Base-by-base conservation (phyloP, 2,888 invertebrate genomes). In the Malthinus flaveolus region DNA sequence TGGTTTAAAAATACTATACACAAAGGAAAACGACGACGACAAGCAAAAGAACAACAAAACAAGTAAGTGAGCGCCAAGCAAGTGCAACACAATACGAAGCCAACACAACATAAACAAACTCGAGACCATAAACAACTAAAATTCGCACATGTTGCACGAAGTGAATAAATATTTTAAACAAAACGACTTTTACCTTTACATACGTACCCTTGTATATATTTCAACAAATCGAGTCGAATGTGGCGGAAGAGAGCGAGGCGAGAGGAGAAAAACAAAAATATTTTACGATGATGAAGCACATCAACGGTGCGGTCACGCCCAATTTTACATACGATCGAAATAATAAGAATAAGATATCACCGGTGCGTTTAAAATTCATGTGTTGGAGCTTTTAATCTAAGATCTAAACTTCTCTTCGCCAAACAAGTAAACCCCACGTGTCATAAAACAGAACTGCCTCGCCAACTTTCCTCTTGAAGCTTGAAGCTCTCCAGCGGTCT, bases 61-160 rank as follows among this genome's bases (percentile, higher is more conserved):
- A 48, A 58, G 36, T 47, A 52, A 56, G 47, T 51, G 53, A 55
- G 53, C 58, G 50, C 47, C 55, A 48, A 55, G 58, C 61, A 66
- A 67, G 71, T 69, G 70, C 66, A 67, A 62, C 65, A 74, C 75
- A 73, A 73, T 73, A 71, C 75, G 68, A 63, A 62, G 47, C 64
- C 72, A 73, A 73, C 76, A 76, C 75, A 73, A 74, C 75, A 75
- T 75, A 75, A 76, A 76, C 74, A 75, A 74, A 72, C 64, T 65
- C 51, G 59, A 64, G 61, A 61, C 65, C 65, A 66, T 68, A 75
- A 76, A 76, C 73, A 75, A 74, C 71, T 72, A 72, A 76, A 76
- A 75, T 75, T 76, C 76, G 74, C 76, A 76, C 76, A 76, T 76
- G 75, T 72, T 68, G 75, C 76, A 76, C 76, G 76, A 76, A 74